phyloP scores from a whole-genome alignment of 64 coral and sea anemone genomes.

The Montipora sp. region DNA sequence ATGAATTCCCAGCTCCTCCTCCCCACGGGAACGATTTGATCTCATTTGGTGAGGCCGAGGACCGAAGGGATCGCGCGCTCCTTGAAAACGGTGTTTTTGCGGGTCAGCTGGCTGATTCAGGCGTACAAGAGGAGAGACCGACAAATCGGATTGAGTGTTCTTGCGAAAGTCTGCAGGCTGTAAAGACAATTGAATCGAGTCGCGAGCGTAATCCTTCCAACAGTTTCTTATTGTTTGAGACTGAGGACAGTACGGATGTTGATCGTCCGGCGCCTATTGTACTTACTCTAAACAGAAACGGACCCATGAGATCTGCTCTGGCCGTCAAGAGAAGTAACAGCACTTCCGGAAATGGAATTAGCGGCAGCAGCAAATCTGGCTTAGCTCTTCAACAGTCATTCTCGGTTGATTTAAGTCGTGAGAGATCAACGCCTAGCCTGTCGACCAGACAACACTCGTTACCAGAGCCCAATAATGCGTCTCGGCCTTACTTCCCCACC shows the following conservation, averaged over 20 bases:
- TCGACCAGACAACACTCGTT: conserved; percentile 10
- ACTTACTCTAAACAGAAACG: conserved; percentile 38
- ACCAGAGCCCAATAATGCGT: neutral
- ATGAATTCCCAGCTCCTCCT: conserved; percentile 54
- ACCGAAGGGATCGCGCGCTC: conserved; percentile 5
- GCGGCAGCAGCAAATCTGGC: neutral
- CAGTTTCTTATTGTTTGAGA: conserved; percentile 53
- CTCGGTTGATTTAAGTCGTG: conserved; percentile 6
- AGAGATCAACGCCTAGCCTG: conserved; percentile 11
- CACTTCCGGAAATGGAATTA: conserved; percentile 10
- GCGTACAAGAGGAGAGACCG: neutral
- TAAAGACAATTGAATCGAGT: conserved; percentile 6
- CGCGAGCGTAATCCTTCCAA: neutral
- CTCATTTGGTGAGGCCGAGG: conserved; percentile 46
- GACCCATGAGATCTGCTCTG: conserved; percentile 51
- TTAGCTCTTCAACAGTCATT: neutral
- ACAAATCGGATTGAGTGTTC: conserved; percentile 53
- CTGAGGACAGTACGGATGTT: conserved; percentile 29
- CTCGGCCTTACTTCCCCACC: neutral
- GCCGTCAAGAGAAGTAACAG: conserved; percentile 56
- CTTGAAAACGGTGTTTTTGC: conserved; percentile 9
- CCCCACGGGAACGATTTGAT: conserved; percentile 50
- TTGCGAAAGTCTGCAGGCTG: conserved; percentile 19
- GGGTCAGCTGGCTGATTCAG: neutral
- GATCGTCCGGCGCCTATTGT: conserved; percentile 64